A percentile compares a stretch with the other conserved stretches of the same genome.
These are phyloP conservation scores for Lepus timidus DNA, from an alignment of 2,113 vertebrate genomes.

Conservation along the genomic window DNA sequence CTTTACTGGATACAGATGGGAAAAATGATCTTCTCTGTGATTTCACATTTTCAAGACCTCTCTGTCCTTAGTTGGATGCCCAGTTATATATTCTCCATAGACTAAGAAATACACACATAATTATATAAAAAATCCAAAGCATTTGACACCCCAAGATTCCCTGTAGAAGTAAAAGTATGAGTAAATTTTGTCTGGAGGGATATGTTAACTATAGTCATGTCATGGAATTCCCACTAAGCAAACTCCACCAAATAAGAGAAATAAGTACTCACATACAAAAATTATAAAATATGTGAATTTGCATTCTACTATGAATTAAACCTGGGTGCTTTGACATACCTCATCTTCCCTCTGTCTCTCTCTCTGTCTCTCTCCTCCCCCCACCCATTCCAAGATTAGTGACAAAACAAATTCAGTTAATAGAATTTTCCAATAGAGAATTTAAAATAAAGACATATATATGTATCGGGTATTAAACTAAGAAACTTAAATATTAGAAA, in stretches of 20 bases:
- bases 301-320: not conserved
- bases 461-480: not conserved
- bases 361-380: too few species aligned
- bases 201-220: not conserved
- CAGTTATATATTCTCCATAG: not conserved
- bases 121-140: not conserved
- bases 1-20: too few species aligned
- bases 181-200: not conserved
- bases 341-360: too few species aligned
- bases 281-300: not conserved
- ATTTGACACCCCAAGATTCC: not conserved
- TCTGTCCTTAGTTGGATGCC: not conserved
- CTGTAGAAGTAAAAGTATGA: not conserved
- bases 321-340: not conserved
- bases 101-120: not conserved
- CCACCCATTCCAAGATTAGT: not conserved
- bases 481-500: not conserved
- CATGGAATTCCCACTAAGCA: not conserved
- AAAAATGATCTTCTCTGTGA: not conserved
- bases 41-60: not conserved
- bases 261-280: not conserved
- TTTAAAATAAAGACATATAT: not conserved
- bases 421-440: not conserved
- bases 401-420: not conserved
- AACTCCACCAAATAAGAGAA: not conserved